A percentile compares a stretch with the other conserved stretches of the same genome.
Conservation (phyloP, 1,140 invertebrate genomes). For the Orius insidiosus region DNA sequence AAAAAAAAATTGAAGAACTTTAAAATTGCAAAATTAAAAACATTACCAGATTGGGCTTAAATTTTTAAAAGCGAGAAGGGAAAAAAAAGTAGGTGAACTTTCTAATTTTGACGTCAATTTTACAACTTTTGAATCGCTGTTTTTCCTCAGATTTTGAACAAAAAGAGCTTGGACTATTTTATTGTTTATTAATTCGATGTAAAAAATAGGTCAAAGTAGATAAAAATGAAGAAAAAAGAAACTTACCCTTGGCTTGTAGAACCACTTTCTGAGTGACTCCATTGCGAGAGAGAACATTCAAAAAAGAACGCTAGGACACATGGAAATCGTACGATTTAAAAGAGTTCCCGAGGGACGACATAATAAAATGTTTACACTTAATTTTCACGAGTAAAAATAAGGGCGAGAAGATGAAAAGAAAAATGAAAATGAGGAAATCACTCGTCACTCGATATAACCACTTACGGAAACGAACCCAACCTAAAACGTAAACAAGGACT, state of each 20-base stretch:
- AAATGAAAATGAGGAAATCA: not conserved
- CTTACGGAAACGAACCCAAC: constrained; percentile 6
- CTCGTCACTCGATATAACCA: constrained; percentile 6
- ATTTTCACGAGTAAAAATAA: constrained; percentile 2
- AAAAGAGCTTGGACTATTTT: too few species aligned
- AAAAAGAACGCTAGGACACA: constrained; percentile 16
- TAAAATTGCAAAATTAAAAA: too few species aligned
- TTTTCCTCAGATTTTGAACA: too few species aligned
- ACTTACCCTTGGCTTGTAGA: constrained; percentile 74
- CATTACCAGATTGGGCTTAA: not conserved
- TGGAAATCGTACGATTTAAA: not conserved
- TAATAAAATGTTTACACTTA: constrained; percentile 12
- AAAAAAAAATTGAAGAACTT: not conserved
- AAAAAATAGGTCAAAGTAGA: too few species aligned
- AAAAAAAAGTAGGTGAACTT: constrained; percentile 1
- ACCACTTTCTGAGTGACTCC: constrained; percentile 81
- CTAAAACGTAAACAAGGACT: constrained; percentile 13
- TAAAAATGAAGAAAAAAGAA: constrained; percentile 19
- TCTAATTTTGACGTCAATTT: constrained; percentile 7
- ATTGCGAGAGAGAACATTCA: constrained; percentile 29
- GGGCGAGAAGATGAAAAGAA: not conserved
- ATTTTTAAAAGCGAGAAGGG: not conserved
- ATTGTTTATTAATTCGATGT: too few species aligned
- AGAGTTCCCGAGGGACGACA: not conserved
- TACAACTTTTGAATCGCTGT: too few species aligned